Conservation (phyloP, 2,888 invertebrate genomes). For the Tolmerus cingulatus region DNA sequence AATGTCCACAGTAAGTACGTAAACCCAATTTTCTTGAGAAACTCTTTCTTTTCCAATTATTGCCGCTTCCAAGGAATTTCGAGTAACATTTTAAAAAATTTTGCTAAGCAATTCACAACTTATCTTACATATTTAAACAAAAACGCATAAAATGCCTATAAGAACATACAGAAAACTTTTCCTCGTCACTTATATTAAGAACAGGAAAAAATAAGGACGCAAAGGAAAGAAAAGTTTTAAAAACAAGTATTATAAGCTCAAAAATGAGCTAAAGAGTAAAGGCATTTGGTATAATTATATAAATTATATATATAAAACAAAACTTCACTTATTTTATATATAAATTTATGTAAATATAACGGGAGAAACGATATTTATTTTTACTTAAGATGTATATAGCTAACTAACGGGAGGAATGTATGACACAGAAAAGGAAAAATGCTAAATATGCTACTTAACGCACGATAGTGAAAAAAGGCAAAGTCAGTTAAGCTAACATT, state of each 20-base stretch:
- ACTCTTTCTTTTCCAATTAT: neutral
- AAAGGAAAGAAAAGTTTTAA: neutral
- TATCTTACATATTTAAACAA: slow-evolving; percentile 2
- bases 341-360: slow-evolving; percentile 42
- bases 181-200: slow-evolving; percentile 7
- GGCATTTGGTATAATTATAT: slow-evolving; percentile 26
- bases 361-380: slow-evolving; percentile 23
- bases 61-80: neutral
- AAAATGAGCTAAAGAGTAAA: neutral
- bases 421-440: neutral
- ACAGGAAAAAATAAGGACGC: neutral
- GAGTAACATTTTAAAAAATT: slow-evolving; percentile 3
- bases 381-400: slow-evolving; percentile 27
- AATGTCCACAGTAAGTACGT: neutral
- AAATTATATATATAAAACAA: slow-evolving; percentile 39
- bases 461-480: neutral
- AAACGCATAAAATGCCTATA: slow-evolving; percentile 29
- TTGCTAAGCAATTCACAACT: slow-evolving; percentile 13
- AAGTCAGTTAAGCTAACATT: neutral
- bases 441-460: slow-evolving; percentile 1
- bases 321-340: slow-evolving; percentile 40
- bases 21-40: neutral
- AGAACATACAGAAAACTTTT: slow-evolving; percentile 4
- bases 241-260: neutral
- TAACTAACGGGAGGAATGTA: neutral